Evolutionary conservation across 2,797 vertebrate species (phyloP).

Genomic region (Peromyscus aztecus): DNA sequence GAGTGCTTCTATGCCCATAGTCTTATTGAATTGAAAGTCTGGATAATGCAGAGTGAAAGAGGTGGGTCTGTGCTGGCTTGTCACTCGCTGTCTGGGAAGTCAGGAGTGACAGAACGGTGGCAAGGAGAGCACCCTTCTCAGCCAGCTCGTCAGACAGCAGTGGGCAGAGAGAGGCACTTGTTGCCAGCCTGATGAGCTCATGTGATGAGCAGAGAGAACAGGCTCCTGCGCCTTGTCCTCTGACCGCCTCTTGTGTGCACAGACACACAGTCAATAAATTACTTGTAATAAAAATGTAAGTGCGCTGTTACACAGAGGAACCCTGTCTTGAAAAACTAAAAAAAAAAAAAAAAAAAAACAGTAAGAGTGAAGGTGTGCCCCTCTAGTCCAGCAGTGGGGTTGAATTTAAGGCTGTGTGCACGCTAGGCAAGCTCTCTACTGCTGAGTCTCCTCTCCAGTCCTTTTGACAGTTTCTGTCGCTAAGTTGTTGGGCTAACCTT

Average conservation of each 20-base stretch:
- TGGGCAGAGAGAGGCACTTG: neutral
- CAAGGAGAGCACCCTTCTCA: neutral
- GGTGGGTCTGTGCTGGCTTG: conserved; percentile 85
- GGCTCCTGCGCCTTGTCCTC: neutral
- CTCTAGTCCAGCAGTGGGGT: neutral
- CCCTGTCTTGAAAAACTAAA: neutral
- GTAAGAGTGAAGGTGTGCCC: neutral
- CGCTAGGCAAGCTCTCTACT: neutral
- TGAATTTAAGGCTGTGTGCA: neutral
- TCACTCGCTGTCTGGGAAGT: no score
- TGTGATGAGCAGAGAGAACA: neutral
- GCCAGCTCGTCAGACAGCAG: neutral
- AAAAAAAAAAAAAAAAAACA: neutral
- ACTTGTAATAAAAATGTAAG: neutral
- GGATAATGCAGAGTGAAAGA: conserved; percentile 96
- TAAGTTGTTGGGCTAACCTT: neutral
- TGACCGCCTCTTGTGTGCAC: neutral
- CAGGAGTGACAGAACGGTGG: neutral
- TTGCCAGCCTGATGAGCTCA: neutral
- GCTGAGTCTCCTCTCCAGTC: neutral
- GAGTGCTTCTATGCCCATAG: conserved; percentile 98
- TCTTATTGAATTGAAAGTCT: conserved; percentile 97
- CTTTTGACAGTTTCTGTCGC: neutral
- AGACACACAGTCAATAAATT: neutral
- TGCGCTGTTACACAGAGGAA: neutral